Percentiles rank a stretch among this genome's conserved stretches.
phyloP scores from a whole-genome alignment of 2,797 vertebrate species.

The Fratercula arctica region DNA sequence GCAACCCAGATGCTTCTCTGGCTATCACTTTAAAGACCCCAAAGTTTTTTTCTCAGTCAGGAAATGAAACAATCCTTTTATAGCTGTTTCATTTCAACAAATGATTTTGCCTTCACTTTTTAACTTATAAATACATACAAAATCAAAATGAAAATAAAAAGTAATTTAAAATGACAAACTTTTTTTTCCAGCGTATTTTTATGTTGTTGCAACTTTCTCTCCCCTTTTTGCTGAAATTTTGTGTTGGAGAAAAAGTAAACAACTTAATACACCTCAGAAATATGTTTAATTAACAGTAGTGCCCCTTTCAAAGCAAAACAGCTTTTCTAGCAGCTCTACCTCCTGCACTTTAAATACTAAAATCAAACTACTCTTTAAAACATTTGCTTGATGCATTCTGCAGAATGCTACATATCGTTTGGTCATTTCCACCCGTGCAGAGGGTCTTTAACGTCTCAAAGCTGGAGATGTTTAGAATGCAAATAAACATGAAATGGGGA shows the following conservation, averaged over 20 bases:
- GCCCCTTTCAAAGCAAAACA: background rate
- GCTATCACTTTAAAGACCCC: background rate
- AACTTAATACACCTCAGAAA: background rate
- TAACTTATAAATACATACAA: background rate
- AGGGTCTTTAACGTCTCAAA: background rate
- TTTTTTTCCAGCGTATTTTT: background rate
- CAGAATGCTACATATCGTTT: background rate
- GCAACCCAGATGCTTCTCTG: conserved; percentile 28
- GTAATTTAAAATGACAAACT: background rate
- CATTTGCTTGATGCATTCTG: background rate
- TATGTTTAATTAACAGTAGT: background rate
- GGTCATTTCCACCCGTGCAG: background rate
- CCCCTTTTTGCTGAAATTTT: background rate
- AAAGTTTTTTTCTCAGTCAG: background rate
- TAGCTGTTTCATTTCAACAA: background rate
- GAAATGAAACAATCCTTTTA: conserved; percentile 44
- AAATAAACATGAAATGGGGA: background rate
- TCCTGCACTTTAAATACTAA: background rate
- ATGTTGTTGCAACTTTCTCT: background rate
- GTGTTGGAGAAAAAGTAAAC: background rate
- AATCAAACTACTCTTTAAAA: background rate
- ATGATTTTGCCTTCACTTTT: conserved; percentile 26
- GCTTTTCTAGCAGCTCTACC: background rate
- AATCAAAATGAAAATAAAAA: background rate
- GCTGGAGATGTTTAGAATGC: background rate